Conservation (phyloP, 2,797 vertebrate genomes). For the Prionace glauca region DNA sequence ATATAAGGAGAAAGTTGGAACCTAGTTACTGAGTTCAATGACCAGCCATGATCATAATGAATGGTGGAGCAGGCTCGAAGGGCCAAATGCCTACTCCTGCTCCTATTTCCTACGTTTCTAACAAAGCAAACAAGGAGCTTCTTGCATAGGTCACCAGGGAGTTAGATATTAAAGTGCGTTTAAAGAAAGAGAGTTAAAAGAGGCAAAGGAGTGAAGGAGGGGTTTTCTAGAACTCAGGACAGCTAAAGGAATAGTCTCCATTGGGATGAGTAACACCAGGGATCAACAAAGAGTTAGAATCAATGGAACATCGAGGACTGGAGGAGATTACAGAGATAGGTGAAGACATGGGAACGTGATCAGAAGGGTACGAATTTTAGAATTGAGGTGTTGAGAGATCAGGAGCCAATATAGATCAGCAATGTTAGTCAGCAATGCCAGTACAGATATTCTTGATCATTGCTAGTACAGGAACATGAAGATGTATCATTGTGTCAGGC, state of each 20-base stretch:
- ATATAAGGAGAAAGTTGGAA: too few species aligned
- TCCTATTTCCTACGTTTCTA: too few species aligned
- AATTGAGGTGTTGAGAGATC: neutral
- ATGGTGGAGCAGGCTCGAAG: too few species aligned
- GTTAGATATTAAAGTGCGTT: too few species aligned
- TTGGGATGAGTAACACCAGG: neutral
- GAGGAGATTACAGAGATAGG: neutral
- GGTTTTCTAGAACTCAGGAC: neutral
- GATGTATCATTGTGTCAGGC: too few species aligned
- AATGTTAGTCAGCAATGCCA: too few species aligned
- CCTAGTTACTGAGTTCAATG: too few species aligned
- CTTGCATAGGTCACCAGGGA: neutral
- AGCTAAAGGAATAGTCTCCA: neutral
- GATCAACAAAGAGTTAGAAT: neutral
- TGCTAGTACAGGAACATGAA: neutral
- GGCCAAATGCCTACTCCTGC: too few species aligned
- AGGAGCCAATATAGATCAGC: neutral
- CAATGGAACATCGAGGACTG: neutral
- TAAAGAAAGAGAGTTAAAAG: neutral
- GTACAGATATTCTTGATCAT: neutral
- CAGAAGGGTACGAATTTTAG: neutral
- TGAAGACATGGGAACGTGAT: neutral
- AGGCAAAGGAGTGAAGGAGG: neutral
- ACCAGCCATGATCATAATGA: too few species aligned
- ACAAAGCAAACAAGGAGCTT: neutral